Evolutionary conservation across 1,140 invertebrate genomes (phyloP).

Genomic region (Colletes gigas): DNA sequence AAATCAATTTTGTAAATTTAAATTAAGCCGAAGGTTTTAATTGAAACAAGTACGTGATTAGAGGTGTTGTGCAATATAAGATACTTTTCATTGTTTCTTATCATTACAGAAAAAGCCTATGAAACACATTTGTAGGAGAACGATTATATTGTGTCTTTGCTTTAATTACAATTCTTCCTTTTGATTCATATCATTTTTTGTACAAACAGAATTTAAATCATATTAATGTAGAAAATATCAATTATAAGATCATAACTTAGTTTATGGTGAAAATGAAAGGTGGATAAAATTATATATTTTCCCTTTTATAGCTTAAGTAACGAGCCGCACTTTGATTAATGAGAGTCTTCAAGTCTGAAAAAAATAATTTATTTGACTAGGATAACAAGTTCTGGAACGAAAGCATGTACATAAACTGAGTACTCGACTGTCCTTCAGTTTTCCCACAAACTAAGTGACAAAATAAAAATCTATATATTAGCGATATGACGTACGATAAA

Average conservation of each 20-base stretch:
- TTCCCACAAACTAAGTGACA: slow-evolving; percentile 62
- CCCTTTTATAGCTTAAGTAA: slow-evolving; percentile 40
- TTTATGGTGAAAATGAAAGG: slow-evolving; percentile 66
- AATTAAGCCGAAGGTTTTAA: slow-evolving; percentile 31
- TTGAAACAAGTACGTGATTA: slow-evolving; percentile 32
- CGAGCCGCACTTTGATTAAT: slow-evolving; percentile 42
- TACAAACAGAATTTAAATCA: slow-evolving; percentile 62
- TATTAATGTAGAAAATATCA: slow-evolving; percentile 65
- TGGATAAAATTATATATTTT: slow-evolving; percentile 36
- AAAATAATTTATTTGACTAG: slow-evolving; percentile 59
- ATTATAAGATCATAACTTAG: slow-evolving; percentile 64
- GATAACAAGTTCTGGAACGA: slow-evolving; percentile 47
- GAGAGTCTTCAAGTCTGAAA: slow-evolving; percentile 55
- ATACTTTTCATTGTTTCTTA: slow-evolving; percentile 44
- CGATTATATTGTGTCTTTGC: slow-evolving; percentile 40
- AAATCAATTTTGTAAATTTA: slow-evolving; percentile 43
- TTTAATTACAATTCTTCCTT: slow-evolving; percentile 52
- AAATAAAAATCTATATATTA: slow-evolving; percentile 58
- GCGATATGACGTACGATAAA: slow-evolving; percentile 64
- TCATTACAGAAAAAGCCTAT: slow-evolving; percentile 35
- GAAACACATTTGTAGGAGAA: slow-evolving; percentile 35
- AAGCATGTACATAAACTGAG: slow-evolving; percentile 60
- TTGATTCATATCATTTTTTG: slow-evolving; percentile 56
- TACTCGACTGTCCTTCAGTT: slow-evolving; percentile 56
- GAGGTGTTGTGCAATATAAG: slow-evolving; percentile 61